A percentile compares a stretch with the other conserved stretches of the same genome.
phyloP scores from a whole-genome alignment of 2,797 vertebrate species.

The Cossypha heuglini region DNA sequence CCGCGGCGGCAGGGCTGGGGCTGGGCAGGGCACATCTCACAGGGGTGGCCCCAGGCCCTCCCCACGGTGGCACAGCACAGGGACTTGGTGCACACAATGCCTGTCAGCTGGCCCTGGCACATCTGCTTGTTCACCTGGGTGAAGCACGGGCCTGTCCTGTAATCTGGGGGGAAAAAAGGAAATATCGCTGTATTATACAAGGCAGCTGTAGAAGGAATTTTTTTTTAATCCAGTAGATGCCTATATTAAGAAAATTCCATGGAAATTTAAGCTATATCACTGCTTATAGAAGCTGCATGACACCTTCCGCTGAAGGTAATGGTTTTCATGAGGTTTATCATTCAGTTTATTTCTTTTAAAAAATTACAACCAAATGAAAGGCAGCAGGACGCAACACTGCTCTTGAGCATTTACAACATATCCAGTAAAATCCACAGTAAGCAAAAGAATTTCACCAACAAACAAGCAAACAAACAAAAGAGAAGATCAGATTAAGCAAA shows the following conservation, averaged over 20 bases:
- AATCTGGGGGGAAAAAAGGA: conserved; percentile 61
- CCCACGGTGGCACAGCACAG: conserved; percentile 81
- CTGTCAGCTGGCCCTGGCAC: conserved; percentile 79
- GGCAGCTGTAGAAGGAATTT: background rate
- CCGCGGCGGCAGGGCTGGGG: conserved; percentile 78
- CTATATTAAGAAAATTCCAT: background rate
- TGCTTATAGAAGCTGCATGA: background rate
- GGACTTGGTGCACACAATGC: conserved; percentile 80
- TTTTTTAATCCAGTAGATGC: background rate
- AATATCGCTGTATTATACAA: background rate
- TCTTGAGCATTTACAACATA: background rate
- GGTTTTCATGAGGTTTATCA: background rate
- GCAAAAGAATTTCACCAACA: background rate
- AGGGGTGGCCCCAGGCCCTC: conserved; percentile 79
- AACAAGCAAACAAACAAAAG: background rate
- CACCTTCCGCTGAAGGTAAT: background rate
- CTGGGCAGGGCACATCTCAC: conserved; percentile 78
- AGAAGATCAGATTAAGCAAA: background rate
- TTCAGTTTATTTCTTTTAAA: background rate
- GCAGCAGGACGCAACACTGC: background rate
- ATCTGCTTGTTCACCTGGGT: conserved; percentile 75
- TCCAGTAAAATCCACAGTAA: background rate
- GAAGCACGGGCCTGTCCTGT: conserved; percentile 81
- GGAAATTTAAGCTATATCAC: background rate
- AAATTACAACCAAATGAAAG: background rate